Evolutionary conservation across 2,113 vertebrate species (phyloP).

Genomic region (Arenaria interpres): DNA sequence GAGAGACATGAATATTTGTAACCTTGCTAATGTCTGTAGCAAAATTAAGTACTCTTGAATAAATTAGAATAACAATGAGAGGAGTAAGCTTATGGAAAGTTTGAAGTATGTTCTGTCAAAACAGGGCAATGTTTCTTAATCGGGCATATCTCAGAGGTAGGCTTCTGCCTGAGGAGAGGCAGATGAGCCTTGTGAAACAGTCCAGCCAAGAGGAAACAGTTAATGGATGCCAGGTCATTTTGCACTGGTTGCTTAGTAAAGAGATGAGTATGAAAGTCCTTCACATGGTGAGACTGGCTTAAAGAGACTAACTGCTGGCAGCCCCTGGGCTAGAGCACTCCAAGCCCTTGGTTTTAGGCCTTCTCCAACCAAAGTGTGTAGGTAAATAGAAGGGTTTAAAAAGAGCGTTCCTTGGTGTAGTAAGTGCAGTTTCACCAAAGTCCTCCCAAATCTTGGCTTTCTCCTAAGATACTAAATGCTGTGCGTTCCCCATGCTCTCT

Average conservation of each 20-base stretch:
- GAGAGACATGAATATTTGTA: conserved; percentile 32
- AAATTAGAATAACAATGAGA: conserved; percentile 23
- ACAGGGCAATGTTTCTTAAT: not conserved
- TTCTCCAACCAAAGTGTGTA: not conserved
- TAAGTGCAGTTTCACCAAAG: not conserved
- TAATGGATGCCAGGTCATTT: not conserved
- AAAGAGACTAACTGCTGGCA: not conserved
- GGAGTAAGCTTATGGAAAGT: not conserved
- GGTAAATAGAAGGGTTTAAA: not conserved
- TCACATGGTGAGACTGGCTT: not conserved
- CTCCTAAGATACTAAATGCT: not conserved
- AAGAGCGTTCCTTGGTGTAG: not conserved
- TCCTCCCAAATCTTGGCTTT: not conserved
- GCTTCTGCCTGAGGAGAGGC: not conserved
- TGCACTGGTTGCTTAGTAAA: not conserved
- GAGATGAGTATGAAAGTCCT: not conserved
- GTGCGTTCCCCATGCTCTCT: not conserved
- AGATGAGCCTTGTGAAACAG: not conserved
- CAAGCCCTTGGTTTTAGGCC: not conserved
- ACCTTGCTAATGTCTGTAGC: not conserved
- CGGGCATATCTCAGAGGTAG: accelerated
- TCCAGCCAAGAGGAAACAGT: not conserved
- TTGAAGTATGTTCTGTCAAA: not conserved
- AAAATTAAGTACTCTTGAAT: conserved; percentile 23
- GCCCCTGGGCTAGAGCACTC: not conserved